phyloP scores from a whole-genome alignment of 2,888 invertebrate species.

The Melikaiella ostensackeni region DNA sequence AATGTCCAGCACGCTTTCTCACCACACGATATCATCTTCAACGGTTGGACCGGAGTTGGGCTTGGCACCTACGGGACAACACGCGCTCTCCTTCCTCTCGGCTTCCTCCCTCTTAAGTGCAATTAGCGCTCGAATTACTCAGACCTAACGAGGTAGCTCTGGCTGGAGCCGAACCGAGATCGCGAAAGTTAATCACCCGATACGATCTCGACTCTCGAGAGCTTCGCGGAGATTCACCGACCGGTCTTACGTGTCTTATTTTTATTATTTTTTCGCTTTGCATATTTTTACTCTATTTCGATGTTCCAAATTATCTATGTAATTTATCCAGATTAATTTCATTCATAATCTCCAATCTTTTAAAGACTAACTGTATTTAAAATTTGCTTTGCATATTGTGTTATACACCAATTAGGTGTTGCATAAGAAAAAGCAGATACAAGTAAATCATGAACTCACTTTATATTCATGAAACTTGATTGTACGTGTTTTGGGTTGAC shows the following conservation, averaged over 20 bases:
- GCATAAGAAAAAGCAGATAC: slow-evolving; percentile 16
- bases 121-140: slow-evolving; percentile 76
- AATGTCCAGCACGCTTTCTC: slow-evolving; percentile 42
- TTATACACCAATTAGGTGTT: neutral
- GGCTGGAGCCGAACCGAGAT: slow-evolving; percentile 61
- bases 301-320: slow-evolving; percentile 3
- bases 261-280: slow-evolving; percentile 50
- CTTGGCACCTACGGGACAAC: slow-evolving; percentile 57
- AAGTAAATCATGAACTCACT: slow-evolving; percentile 67
- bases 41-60: slow-evolving; percentile 47
- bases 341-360: slow-evolving; percentile 7
- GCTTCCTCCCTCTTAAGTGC: slow-evolving; percentile 66
- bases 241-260: slow-evolving; percentile 9
- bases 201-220: slow-evolving; percentile 66
- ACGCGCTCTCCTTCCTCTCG: slow-evolving; percentile 40
- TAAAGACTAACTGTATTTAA: neutral
- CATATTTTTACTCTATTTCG: slow-evolving; percentile 39
- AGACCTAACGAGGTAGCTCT: slow-evolving; percentile 73
- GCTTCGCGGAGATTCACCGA: slow-evolving; percentile 57
- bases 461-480: slow-evolving; percentile 99
- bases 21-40: slow-evolving; percentile 42
- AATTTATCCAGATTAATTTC: neutral
- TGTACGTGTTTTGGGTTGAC: slow-evolving; percentile 88
- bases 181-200: slow-evolving; percentile 73
- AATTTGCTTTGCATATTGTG: neutral